Evolutionary conservation across 2,797 vertebrate species (phyloP), one percentile per base, ranked within the genome.

Genomic region (Lerista edwardsae): DNA sequence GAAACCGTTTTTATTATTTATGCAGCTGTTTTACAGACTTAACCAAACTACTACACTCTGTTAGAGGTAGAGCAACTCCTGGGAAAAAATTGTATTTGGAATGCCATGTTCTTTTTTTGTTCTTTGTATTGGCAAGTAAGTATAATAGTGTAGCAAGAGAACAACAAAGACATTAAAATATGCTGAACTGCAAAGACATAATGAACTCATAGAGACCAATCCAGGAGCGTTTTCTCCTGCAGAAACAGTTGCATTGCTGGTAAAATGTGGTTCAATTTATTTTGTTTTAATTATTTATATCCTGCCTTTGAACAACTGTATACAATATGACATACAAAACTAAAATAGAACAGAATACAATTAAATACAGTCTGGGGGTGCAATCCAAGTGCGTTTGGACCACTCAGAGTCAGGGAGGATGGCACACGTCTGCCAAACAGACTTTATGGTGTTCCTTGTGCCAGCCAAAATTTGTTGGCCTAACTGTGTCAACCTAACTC

Each of bases 71-170:
- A 87, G 65, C 44, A 91, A 88, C 90, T 91, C 77, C 84, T 88
- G 73, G 79, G 81, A 84, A 93, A 61, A 91, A 82, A 90, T 55
- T 64, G 75, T 36, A 72, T 91, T 94, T 93, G 88, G 74, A 95
- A 95, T 91, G 75, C 87, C 31, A 17, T 90, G 75, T 92, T 94
- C 80, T 91, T 93, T 55, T 93, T 91, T 78, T 84, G n/a, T 93
- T 92, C 86, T 92, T 83, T 94, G 76, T 79, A 75, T 93, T 94
- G 92, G 79, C 85, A 91, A 92, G 80, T 93, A 95, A 91, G 89
- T 90, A 88, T 80, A 93, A 86, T 90, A 86, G 69, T 72, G 83
- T 69, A 84, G 29, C 11, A n/a, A 65, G 15, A 89, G 87, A 92
- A 90, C 68, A 91, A 84, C 61, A 86, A 89, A 89, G 51, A 44